phyloP scores from a whole-genome alignment of 1,140 invertebrate genomes.

The Protaetia brevitarsis region DNA sequence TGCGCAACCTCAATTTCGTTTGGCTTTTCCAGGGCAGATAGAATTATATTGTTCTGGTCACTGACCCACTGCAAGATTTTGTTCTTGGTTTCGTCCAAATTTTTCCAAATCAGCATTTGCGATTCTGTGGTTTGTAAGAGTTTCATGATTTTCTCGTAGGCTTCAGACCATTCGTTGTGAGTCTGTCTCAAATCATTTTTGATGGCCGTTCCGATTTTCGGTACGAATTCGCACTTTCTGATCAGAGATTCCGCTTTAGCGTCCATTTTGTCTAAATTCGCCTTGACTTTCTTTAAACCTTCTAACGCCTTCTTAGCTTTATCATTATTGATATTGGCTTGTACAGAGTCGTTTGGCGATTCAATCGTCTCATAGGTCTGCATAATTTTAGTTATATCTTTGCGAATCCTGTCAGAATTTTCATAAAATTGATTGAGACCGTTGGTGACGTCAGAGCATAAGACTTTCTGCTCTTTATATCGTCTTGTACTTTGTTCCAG shows the following conservation, averaged over 20 bases:
- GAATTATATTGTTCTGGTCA: constrained; percentile 72
- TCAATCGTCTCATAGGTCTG: constrained; percentile 58
- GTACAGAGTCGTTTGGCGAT: constrained; percentile 63
- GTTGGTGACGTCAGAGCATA: constrained; percentile 67
- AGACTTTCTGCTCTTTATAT: constrained; percentile 71
- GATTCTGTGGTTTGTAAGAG: constrained; percentile 78
- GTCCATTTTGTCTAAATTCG: constrained; percentile 71
- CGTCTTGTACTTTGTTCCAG: constrained; percentile 74
- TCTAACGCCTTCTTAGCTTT: constrained; percentile 73
- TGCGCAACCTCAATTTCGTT: constrained; percentile 77
- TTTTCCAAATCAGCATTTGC: constrained; percentile 86
- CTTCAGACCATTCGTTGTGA: constrained; percentile 71
- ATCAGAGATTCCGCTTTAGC: constrained; percentile 66
- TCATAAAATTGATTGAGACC: constrained; percentile 75
- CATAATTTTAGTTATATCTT: constrained; percentile 65
- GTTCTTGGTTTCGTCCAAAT: constrained; percentile 81
- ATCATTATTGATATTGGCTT: constrained; percentile 63
- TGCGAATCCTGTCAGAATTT: constrained; percentile 64
- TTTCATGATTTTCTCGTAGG: constrained; percentile 66
- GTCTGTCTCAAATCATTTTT: constrained; percentile 60
- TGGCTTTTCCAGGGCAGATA: constrained; percentile 69
- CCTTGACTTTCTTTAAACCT: constrained; percentile 69
- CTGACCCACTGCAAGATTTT: constrained; percentile 81
- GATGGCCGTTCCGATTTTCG: constrained; percentile 69
- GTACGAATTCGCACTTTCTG: constrained; percentile 70